Evolutionary conservation across 1,140 invertebrate species (phyloP).

Genomic region (Tetraneura akinire): DNA sequence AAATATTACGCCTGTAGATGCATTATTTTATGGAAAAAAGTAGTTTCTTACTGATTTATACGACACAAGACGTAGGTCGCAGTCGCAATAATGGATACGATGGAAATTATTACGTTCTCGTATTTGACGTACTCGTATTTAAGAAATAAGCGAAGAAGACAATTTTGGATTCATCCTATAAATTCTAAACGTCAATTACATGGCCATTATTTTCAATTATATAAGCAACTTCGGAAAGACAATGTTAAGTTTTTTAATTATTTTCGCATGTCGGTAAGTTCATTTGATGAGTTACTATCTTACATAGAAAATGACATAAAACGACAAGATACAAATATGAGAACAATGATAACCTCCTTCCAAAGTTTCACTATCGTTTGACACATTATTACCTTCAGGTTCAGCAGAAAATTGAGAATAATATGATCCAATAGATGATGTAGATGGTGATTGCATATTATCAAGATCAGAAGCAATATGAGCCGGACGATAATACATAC

Average conservation of each 20-base stretch:
- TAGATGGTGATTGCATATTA: neutral
- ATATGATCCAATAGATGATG: neutral
- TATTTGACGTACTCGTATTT: neutral
- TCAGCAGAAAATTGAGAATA: conserved; percentile 2
- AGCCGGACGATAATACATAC: neutral
- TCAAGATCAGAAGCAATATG: neutral
- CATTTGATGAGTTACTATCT: neutral
- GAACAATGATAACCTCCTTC: conserved; percentile 51
- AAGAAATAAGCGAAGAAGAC: neutral
- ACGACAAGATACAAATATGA: conserved; percentile 58
- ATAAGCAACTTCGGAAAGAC: neutral
- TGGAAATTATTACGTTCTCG: neutral
- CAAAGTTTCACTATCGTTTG: neutral
- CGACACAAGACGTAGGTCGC: neutral
- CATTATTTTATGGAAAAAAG: neutral
- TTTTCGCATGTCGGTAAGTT: neutral
- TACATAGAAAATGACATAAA: conserved; percentile 53
- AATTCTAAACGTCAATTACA: neutral
- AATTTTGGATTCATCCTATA: conserved; percentile 15
- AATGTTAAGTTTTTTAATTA: neutral
- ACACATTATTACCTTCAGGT: conserved; percentile 5
- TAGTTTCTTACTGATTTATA: neutral
- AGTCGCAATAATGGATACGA: neutral
- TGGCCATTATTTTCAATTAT: neutral
- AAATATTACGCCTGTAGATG: neutral